phyloP scores from a whole-genome alignment of 1,140 invertebrate species.

The Catajapyx aquilonaris region DNA sequence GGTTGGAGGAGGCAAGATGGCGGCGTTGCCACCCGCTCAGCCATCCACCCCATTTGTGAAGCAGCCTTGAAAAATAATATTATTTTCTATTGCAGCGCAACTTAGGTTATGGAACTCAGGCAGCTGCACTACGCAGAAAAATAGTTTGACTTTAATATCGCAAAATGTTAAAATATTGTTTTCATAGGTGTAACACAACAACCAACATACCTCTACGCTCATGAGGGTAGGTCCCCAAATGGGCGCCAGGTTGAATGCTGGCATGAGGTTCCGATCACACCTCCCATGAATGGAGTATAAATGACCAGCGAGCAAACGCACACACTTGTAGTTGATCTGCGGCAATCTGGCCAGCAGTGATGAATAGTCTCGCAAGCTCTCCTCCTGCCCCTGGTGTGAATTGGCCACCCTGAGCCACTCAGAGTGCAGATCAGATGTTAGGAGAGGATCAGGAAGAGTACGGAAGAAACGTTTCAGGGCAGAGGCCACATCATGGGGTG shows the following conservation, averaged over 20 bases:
- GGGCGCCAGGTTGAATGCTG: constrained; percentile 51
- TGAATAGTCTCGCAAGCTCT: not conserved
- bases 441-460: constrained; percentile 47
- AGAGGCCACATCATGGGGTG: constrained; percentile 67
- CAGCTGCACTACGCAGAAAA: not conserved
- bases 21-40: too few species aligned
- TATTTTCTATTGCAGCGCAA: not conserved
- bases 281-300: constrained; percentile 54
- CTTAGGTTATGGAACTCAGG: not conserved
- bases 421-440: constrained; percentile 31
- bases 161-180: not conserved
- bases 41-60: too few species aligned
- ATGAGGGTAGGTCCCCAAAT: constrained; percentile 67
- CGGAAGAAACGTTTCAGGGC: constrained; percentile 65
- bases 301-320: constrained; percentile 53
- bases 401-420: constrained; percentile 25
- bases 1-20: too few species aligned
- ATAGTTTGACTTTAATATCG: not conserved
- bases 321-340: constrained; percentile 42
- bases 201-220: constrained; percentile 33
- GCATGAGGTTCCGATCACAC: constrained; percentile 53
- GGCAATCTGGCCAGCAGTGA: constrained; percentile 37
- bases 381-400: constrained; percentile 10
- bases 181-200: constrained; percentile 2
- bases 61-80: too few species aligned